Percentiles rank a stretch among this genome's conserved stretches.
phyloP scores from a whole-genome alignment of 2,797 vertebrate genomes.

The Notoglanidium macrostoma region DNA sequence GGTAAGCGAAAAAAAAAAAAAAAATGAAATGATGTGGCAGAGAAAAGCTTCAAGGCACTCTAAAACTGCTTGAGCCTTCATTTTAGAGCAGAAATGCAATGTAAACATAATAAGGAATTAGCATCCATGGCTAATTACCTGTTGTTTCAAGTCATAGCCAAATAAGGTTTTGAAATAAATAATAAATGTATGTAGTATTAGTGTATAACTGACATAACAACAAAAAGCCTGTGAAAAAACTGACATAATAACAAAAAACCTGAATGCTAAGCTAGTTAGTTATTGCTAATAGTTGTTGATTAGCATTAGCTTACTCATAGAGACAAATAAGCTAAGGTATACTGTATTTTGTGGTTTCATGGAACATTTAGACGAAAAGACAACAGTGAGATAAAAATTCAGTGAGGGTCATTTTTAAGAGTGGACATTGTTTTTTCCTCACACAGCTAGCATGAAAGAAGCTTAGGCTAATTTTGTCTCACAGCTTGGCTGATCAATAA shows the following conservation, averaged over 20 bases:
- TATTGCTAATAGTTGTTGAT: background rate
- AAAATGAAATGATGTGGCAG: background rate
- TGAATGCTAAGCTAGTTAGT: background rate
- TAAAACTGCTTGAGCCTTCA: background rate
- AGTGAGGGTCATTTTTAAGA: background rate
- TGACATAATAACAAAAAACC: too few species aligned
- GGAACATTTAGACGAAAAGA: background rate
- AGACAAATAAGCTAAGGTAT: background rate
- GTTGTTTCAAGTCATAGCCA: background rate
- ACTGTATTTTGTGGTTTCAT: background rate
- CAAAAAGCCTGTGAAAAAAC: background rate
- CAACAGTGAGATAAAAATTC: too few species aligned
- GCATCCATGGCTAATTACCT: background rate
- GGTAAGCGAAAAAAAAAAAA: background rate
- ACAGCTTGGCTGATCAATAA: constrained; percentile 4
- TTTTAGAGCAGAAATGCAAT: background rate
- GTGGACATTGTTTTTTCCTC: background rate
- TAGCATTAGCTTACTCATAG: background rate
- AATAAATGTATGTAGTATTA: background rate
- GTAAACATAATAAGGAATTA: background rate
- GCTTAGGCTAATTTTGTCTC: background rate
- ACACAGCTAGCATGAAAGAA: background rate
- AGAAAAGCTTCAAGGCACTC: background rate
- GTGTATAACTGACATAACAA: background rate
- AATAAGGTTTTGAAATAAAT: background rate